A percentile compares a stretch with the other conserved stretches of the same genome.
These are phyloP conservation scores for Chamaetylas fuelleborni DNA, from an alignment of 2,113 vertebrate genomes.

Conservation along the genomic window DNA sequence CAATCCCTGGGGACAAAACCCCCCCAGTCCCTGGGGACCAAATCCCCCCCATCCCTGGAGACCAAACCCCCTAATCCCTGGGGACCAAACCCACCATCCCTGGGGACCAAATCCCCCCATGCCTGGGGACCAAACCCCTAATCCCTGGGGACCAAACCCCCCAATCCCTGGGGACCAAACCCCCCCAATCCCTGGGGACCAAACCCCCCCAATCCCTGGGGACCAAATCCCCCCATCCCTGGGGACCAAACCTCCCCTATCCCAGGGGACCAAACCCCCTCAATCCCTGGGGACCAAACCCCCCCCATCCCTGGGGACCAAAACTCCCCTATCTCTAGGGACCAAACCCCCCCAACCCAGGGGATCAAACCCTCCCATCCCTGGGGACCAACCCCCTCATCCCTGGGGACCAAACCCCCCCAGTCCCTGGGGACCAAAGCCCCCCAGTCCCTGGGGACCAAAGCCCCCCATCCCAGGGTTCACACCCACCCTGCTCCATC, in stretches of 20 bases:
- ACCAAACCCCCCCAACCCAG: not conserved
- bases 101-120: too few relatives aligned
- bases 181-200: rapidly evolving
- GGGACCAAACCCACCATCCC: not conserved
- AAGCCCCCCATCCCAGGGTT: not conserved
- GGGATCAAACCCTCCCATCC: too few relatives aligned
- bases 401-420: too few relatives aligned
- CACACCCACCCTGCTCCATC: rapidly evolving
- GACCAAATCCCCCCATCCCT: too few relatives aligned
- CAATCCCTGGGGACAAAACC: not conserved
- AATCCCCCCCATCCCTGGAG: not conserved
- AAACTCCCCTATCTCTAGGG: too few relatives aligned
- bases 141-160: not conserved
- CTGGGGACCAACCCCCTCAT: not conserved
- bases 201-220: too few relatives aligned
- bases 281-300: not conserved
- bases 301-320: too few relatives aligned
- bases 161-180: not conserved
- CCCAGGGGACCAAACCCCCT: too few relatives aligned
- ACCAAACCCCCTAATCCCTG: too few relatives aligned
- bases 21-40: too few relatives aligned
- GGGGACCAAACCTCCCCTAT: not conserved
- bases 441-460: rapidly evolving
- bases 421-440: not conserved
- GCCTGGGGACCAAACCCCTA: not conserved